phyloP scores from a whole-genome alignment of 2,113 vertebrate genomes.

The Cyrtonyx montezumae region DNA sequence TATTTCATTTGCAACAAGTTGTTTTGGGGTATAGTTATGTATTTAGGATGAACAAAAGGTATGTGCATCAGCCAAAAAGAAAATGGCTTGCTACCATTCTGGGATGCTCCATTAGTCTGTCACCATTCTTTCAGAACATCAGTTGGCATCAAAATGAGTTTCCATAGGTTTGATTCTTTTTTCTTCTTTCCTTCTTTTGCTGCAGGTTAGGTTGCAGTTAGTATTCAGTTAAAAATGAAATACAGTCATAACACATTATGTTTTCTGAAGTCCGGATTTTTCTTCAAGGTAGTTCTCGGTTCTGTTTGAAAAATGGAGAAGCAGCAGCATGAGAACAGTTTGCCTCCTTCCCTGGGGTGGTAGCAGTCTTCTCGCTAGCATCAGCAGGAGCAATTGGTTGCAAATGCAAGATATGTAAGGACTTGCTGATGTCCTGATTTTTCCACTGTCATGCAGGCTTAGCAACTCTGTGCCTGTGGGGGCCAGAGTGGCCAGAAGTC shows the following conservation, averaged over 20 bases:
- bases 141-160: background rate
- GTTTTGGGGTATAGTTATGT: background rate
- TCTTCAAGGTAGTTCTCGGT: background rate
- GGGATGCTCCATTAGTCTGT: background rate
- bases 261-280: background rate
- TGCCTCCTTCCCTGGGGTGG: background rate
- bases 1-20: background rate
- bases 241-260: background rate
- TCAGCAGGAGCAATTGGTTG: background rate
- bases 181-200: background rate
- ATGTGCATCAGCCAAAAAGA: background rate
- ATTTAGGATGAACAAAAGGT: background rate
- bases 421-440: background rate
- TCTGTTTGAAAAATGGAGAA: background rate
- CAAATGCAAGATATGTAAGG: background rate
- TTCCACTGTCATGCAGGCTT: background rate
- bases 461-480: background rate
- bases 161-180: background rate
- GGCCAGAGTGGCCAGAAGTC: no score
- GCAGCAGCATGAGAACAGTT: background rate
- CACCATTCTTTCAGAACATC: background rate
- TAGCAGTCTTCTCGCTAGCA: background rate
- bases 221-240: background rate
- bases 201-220: background rate
- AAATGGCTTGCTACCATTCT: background rate